Percentiles rank a stretch among this genome's conserved stretches.
Conservation (phyloP, 2,888 invertebrate genomes). For the Rosalia funebris region DNA sequence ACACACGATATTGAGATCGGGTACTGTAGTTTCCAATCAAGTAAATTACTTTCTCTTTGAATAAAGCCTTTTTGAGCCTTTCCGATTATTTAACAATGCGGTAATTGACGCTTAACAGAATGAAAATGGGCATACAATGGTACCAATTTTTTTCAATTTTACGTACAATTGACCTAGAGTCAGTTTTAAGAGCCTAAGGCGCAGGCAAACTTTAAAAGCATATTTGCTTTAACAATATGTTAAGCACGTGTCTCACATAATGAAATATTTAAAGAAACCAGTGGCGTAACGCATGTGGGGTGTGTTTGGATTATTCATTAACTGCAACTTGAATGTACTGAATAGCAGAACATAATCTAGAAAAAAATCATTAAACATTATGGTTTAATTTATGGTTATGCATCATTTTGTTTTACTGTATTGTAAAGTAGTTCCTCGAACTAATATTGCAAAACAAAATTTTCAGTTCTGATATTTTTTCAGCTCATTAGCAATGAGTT, state of each 20-base stretch:
- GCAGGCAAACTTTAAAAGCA: not conserved
- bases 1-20: too few species aligned
- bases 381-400: too few species aligned
- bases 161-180: not conserved
- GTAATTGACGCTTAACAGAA: not conserved
- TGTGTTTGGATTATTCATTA: too few species aligned
- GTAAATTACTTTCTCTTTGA: not conserved
- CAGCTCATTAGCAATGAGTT: too few species aligned
- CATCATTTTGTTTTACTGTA: too few species aligned
- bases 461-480: too few species aligned
- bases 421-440: too few species aligned
- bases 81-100: not conserved
- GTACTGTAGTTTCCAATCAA: too few species aligned
- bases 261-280: constrained; percentile 6
- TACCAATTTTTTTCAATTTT: constrained; percentile 1
- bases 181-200: not conserved
- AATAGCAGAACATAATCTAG: too few species aligned
- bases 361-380: too few species aligned
- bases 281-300: not conserved
- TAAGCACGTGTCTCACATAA: constrained; percentile 17
- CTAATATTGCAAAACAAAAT: too few species aligned
- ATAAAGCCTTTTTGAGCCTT: not conserved
- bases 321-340: too few species aligned
- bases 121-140: constrained; percentile 3
- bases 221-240: constrained; percentile 8